Percentiles rank a stretch among this genome's conserved stretches.
These are phyloP conservation scores for Drosophila orena DNA, from an alignment of 1,140 invertebrate genomes.

Conservation along the genomic window DNA sequence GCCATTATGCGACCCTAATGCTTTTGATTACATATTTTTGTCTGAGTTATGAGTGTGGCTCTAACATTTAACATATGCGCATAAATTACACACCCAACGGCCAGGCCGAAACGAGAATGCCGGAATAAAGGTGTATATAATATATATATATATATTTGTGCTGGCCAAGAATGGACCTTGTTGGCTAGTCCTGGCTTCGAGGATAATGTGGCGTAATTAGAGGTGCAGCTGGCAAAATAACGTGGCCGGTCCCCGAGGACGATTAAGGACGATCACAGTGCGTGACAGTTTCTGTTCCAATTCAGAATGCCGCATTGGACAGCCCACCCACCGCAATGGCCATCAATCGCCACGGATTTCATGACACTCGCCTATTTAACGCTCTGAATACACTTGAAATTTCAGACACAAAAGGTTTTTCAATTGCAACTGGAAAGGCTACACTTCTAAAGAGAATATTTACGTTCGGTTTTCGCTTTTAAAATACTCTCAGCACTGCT, in stretches of 20 bases:
- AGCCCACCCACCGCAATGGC: not conserved
- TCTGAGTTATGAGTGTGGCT: slow-evolving; percentile 38
- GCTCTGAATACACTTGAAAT: too few relatives aligned
- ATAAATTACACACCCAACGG: slow-evolving; percentile 21
- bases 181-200: slow-evolving; percentile 3
- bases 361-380: slow-evolving; percentile 9
- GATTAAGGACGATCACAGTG: slow-evolving; percentile 33
- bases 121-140: slow-evolving; percentile 20
- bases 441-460: not conserved
- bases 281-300: slow-evolving; percentile 16
- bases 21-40: slow-evolving; percentile 51
- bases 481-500: not conserved
- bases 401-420: too few relatives aligned
- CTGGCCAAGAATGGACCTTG: slow-evolving; percentile 7
- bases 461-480: too few relatives aligned
- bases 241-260: not conserved
- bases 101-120: slow-evolving; percentile 1
- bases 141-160: slow-evolving; percentile 1
- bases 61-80: slow-evolving; percentile 38
- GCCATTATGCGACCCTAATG: slow-evolving; percentile 39
- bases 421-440: too few relatives aligned
- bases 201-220: slow-evolving; percentile 43
- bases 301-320: not conserved
- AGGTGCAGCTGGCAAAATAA: slow-evolving; percentile 39
- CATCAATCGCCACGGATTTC: slow-evolving; percentile 1